Evolutionary conservation across 1,140 invertebrate species (phyloP).

Genomic region (Apis laboriosa): DNA sequence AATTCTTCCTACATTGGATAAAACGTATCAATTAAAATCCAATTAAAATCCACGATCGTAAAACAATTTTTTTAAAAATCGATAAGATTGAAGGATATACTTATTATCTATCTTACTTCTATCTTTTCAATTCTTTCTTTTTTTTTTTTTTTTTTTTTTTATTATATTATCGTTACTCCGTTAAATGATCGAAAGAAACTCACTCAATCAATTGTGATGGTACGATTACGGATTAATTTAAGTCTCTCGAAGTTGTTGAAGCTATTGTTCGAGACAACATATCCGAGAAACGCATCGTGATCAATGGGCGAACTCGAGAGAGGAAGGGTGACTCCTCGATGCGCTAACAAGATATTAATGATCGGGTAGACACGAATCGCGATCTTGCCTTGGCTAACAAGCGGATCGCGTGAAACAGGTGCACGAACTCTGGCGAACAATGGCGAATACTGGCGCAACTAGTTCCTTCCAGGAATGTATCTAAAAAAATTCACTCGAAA

Average conservation of each 20-base stretch:
- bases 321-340: neutral
- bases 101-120: too few relatives aligned
- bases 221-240: neutral
- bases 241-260: too few relatives aligned
- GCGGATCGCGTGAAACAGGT: constrained; percentile 16
- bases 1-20: neutral
- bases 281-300: neutral
- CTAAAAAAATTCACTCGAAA: neutral
- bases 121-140: too few relatives aligned
- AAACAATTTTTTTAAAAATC: too few relatives aligned
- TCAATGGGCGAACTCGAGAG: constrained; percentile 5
- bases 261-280: neutral
- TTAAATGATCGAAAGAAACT: too few relatives aligned
- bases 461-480: neutral
- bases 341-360: constrained; percentile 33
- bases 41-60: too few relatives aligned
- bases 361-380: constrained; percentile 7
- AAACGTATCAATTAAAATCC: too few relatives aligned
- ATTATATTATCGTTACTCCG: too few relatives aligned
- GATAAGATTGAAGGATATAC: too few relatives aligned
- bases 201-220: too few relatives aligned
- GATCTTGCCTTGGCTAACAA: neutral
- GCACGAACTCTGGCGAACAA: too few relatives aligned
- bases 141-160: too few relatives aligned
- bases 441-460: neutral